Evolutionary conservation across 2,888 invertebrate genomes (phyloP).

Genomic region (Drosophila mimica): DNA sequence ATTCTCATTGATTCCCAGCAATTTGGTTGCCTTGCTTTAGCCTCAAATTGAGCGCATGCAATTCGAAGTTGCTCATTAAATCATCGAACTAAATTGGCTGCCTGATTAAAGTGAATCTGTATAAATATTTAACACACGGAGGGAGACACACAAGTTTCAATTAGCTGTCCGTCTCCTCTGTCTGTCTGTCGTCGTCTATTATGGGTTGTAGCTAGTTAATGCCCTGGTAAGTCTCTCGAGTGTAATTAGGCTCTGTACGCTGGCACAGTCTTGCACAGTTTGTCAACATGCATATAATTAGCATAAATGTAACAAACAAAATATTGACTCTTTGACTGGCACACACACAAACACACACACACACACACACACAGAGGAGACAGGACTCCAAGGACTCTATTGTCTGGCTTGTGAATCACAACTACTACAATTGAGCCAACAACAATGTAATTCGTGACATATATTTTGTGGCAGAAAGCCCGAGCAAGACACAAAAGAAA

Average conservation of each 20-base stretch:
- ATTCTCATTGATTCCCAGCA: slow-evolving; percentile 59
- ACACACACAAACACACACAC: slow-evolving; percentile 30
- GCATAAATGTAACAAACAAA: slow-evolving; percentile 73
- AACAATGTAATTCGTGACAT: slow-evolving; percentile 60
- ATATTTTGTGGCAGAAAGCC: slow-evolving; percentile 51
- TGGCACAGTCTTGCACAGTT: slow-evolving; percentile 63
- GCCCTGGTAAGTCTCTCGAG: slow-evolving; percentile 57
- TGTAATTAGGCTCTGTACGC: slow-evolving; percentile 64
- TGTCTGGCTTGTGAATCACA: neutral
- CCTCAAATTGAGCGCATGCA: slow-evolving; percentile 71
- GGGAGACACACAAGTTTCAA: neutral
- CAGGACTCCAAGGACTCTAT: slow-evolving; percentile 11
- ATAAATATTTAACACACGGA: neutral
- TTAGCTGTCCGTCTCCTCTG: neutral
- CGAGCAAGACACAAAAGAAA: slow-evolving; percentile 33
- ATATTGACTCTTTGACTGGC: slow-evolving; percentile 70
- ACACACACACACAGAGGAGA: slow-evolving; percentile 2
- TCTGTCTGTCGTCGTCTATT: neutral
- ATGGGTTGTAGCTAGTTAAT: slow-evolving; percentile 32
- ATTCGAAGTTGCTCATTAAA: slow-evolving; percentile 37
- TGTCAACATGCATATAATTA: slow-evolving; percentile 78
- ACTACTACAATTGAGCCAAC: slow-evolving; percentile 42
- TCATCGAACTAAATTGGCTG: slow-evolving; percentile 3
- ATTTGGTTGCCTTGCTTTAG: slow-evolving; percentile 65
- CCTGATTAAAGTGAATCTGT: slow-evolving; percentile 5